Evolutionary conservation across 2,797 vertebrate genomes (phyloP).

Genomic region (Gadopsis bispinosus): DNA sequence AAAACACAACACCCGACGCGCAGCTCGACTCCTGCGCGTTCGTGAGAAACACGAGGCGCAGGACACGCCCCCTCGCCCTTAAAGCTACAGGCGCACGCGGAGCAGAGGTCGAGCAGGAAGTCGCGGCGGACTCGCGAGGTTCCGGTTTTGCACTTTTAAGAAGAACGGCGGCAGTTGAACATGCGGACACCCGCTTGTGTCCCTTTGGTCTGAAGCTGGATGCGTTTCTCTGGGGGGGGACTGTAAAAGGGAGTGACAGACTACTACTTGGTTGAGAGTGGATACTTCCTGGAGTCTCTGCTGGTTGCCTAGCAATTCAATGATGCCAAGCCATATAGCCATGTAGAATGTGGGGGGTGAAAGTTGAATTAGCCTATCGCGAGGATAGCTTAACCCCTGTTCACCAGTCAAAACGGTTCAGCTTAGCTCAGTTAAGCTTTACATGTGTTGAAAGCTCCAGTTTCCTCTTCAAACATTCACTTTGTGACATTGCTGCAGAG

Average conservation of each 20-base stretch:
- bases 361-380: background rate
- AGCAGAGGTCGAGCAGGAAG: too few species aligned
- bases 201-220: too few species aligned
- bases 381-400: background rate
- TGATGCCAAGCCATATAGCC: background rate
- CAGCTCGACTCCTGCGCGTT: slow-evolving; percentile 50
- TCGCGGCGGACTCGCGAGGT: too few species aligned
- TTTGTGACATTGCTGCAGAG: background rate
- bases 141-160: background rate
- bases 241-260: too few species aligned
- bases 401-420: background rate
- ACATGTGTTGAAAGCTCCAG: background rate
- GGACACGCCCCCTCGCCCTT: slow-evolving; percentile 71
- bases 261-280: too few species aligned
- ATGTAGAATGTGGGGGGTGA: background rate
- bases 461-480: background rate
- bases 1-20: slow-evolving; percentile 52
- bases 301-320: too few species aligned
- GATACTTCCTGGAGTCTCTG: too few species aligned
- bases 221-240: too few species aligned
- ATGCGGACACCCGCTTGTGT: too few species aligned
- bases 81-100: slow-evolving; percentile 65
- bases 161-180: too few species aligned
- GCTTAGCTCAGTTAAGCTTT: background rate
- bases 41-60: slow-evolving; percentile 40